Base-by-base conservation (phyloP, 2,888 invertebrate genomes). In the Nudaria mundana region DNA sequence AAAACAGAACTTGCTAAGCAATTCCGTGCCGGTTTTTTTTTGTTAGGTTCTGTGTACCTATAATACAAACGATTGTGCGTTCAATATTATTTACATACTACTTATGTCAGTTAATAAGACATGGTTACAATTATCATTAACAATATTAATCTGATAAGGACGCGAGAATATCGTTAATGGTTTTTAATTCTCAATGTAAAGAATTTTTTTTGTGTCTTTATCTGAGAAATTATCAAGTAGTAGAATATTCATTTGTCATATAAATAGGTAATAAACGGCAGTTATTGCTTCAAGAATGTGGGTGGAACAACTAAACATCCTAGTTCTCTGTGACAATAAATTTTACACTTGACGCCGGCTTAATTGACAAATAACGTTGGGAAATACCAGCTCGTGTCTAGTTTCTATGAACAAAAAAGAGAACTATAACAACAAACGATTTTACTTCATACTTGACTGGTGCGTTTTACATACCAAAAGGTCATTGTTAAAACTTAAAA, bases 271-370 rank as follows among this genome's bases (percentile, higher is more conserved):
- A n/a, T n/a, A n/a, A n/a, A n/a, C n/a, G n/a, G n/a, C n/a, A n/a
- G n/a, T n/a, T n/a, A n/a, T n/a, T n/a, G n/a, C n/a, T n/a, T n/a
- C n/a, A n/a, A n/a, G n/a, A n/a, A 14, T 29, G 34, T 13, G 24
- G 32, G 33, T n/a, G 26, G 20, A 10, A 34, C 44, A 20, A 5
- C 20, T 20, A 3, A 18, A 47, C 40, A 45, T 48, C 31, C 39
- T 48, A 43, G 39, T 44, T 28, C 13, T 18, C 14, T 37, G 37
- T 23, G 37, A 45, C 54, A 42, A 48, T 58, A 54, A 56, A 63
- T 66, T 61, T 53, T 56, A 53, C 35, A 52, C 39, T 48, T 47
- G 54, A 56, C 50, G 59, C 46, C 52, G 23, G 50, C 51, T 53
- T 62, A 61, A 57, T 64, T 56, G 55, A 46, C 44, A 26, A 44